Evolutionary conservation across 2,113 vertebrate species (phyloP), one percentile per base, ranked within the genome.

Genomic region (Struthio camelus): DNA sequence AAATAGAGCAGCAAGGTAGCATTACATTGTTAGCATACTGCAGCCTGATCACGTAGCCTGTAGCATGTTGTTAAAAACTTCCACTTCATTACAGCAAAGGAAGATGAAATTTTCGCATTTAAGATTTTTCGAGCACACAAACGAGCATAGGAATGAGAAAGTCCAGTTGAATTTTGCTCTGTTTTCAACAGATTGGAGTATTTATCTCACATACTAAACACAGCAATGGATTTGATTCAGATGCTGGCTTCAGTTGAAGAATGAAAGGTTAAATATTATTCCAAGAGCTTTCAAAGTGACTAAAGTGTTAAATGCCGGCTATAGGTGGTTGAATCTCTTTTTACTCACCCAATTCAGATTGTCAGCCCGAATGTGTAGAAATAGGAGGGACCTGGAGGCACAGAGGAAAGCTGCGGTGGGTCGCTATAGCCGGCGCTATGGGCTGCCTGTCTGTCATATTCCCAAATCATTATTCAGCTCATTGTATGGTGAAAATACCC

Each of bases 221-320:
- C 58, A 4, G 11, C 85, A 11, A 30, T 12, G 85, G 80, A 61
- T 94, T 96, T 85, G 86, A 56, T 78, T 94, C 79, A 23, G 32
- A 69, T 0, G 14, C 80, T 4, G 17, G 89, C 77, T 93, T 91
- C 89, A 28, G 38, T 54, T 66, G 56, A 90, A 81, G 90, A 94
- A 85, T 96, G 75, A 89, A 94, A 96, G 9, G 27, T 96, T 94
- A 96, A 97, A 96, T 96, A 92, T 94, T 95, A 97, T 97, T 97
- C 96, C 90, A 94, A 96, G 92, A 84, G 96, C 93, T 92, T 97
- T 96, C 84, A 86, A 95, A 98, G 95, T 72, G 81, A 93, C 83
- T 96, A 97, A 97, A 95, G 89, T 96, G 97, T 97, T 98, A 98
- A 97, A 96, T 59, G 91, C 90, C 89, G 89, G 82, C 89, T 88